Conservation (phyloP, 2,113 vertebrate species). For the Tyto alba region DNA sequence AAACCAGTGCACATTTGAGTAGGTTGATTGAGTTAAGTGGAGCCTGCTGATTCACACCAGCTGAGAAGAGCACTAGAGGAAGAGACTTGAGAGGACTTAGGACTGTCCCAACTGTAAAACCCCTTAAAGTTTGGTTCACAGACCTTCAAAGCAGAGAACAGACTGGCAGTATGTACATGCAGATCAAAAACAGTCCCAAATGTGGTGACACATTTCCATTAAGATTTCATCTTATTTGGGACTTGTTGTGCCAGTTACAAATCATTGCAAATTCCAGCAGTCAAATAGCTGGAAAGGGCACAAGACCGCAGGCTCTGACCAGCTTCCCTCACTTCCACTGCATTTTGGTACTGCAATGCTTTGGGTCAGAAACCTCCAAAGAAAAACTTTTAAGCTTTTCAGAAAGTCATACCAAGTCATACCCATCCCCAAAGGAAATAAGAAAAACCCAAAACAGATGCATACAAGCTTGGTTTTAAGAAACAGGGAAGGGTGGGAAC, state of each 20-base stretch:
- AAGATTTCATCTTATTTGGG: background rate
- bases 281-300: background rate
- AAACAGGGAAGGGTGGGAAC: background rate
- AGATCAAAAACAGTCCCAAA: background rate
- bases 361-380: background rate
- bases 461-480: background rate
- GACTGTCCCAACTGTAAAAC: background rate
- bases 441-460: background rate
- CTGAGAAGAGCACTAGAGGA: background rate
- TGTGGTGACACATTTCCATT: background rate
- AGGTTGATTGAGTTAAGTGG: background rate
- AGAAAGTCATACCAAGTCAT: background rate
- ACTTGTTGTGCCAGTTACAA: background rate
- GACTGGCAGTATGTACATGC: too few species aligned
- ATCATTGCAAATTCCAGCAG: background rate
- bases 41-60: background rate
- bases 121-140: background rate
- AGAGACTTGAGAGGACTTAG: background rate
- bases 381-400: background rate
- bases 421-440: background rate
- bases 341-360: background rate
- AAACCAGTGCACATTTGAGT: background rate
- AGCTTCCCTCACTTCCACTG: background rate
- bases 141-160: background rate
- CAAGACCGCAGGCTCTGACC: rapidly evolving